Evolutionary conservation across 2,797 vertebrate genomes (phyloP).

Genomic region (Philypnodon macrostomus): DNA sequence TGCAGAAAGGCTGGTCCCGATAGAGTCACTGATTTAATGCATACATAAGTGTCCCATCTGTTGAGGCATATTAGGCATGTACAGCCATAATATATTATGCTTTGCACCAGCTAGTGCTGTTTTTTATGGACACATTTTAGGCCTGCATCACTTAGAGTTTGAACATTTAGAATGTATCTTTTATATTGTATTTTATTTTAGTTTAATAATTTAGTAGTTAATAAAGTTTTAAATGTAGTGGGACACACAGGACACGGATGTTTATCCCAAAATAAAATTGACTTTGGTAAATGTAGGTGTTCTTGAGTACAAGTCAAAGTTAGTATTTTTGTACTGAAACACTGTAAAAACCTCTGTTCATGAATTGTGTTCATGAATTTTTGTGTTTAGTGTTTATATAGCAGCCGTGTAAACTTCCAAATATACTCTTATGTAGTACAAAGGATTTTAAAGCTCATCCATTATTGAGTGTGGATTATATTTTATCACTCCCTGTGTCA

Average conservation of each 20-base stretch:
- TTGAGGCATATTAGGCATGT: slow-evolving; percentile 32
- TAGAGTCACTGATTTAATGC: slow-evolving; percentile 45
- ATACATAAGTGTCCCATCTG: slow-evolving; percentile 34
- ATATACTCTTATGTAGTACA: slow-evolving; percentile 47
- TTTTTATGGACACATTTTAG: slow-evolving; percentile 28
- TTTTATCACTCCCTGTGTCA: slow-evolving; percentile 41
- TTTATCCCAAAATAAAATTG: too few relatives aligned
- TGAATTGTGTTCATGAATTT: not conserved
- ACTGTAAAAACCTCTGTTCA: not conserved
- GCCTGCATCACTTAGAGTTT: not conserved
- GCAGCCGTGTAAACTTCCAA: slow-evolving; percentile 15
- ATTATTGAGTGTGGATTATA: slow-evolving; percentile 57
- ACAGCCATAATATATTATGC: slow-evolving; percentile 37
- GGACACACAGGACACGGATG: too few relatives aligned
- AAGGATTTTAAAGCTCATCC: slow-evolving; percentile 43
- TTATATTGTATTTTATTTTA: too few relatives aligned
- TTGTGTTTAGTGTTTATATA: not conserved
- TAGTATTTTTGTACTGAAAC: not conserved
- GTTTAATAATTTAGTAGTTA: too few relatives aligned
- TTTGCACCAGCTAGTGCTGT: too few relatives aligned
- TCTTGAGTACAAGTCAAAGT: too few relatives aligned
- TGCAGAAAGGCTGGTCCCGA: slow-evolving; percentile 6
- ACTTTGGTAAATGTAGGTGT: too few relatives aligned
- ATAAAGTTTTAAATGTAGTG: too few relatives aligned
- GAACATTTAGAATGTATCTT: too few relatives aligned